A percentile compares a stretch with the other conserved stretches of the same genome.
phyloP scores from a whole-genome alignment of 1,140 invertebrate genomes.

The Stenopsyche tienmushanensis region DNA sequence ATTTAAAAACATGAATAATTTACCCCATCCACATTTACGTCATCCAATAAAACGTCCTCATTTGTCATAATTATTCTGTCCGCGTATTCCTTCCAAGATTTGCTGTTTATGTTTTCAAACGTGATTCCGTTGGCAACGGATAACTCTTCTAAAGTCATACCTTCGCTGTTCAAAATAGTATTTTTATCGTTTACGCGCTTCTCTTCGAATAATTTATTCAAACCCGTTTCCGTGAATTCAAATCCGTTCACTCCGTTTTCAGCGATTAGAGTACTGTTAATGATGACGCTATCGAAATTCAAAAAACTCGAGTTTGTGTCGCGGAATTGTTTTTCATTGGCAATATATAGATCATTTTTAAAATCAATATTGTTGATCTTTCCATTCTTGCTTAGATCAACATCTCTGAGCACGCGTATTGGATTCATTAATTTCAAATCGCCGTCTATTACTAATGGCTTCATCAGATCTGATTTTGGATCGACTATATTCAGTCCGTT shows the following conservation, averaged over 20 bases:
- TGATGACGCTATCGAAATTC: constrained; percentile 42
- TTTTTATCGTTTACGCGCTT: constrained; percentile 1
- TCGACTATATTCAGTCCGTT: constrained; percentile 34
- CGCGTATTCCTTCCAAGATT: constrained; percentile 46
- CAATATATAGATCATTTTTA: constrained; percentile 32
- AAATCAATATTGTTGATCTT: constrained; percentile 37
- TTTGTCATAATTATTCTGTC: constrained; percentile 49
- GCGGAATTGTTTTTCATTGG: constrained; percentile 13
- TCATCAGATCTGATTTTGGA: not conserved
- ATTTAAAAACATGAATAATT: too few species aligned
- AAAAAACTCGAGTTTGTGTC: constrained; percentile 2
- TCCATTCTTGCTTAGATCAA: constrained; percentile 27
- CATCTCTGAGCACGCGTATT: constrained; percentile 33
- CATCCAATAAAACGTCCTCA: constrained; percentile 44
- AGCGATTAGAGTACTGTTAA: constrained; percentile 38
- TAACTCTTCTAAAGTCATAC: constrained; percentile 24
- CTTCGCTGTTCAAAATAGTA: not conserved
- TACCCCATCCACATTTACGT: constrained; percentile 51
- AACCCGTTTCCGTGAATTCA: constrained; percentile 26
- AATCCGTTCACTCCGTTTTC: constrained; percentile 38
- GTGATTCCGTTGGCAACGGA: constrained; percentile 39
- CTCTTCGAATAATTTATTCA: constrained; percentile 24
- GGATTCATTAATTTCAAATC: constrained; percentile 31
- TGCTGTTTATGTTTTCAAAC: constrained; percentile 46
- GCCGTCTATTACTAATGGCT: constrained; percentile 23